Percentiles rank a stretch among this genome's conserved stretches.
Evolutionary conservation across 1,140 invertebrate genomes (phyloP).

Genomic region (Pseudachorutes palmiensis): DNA sequence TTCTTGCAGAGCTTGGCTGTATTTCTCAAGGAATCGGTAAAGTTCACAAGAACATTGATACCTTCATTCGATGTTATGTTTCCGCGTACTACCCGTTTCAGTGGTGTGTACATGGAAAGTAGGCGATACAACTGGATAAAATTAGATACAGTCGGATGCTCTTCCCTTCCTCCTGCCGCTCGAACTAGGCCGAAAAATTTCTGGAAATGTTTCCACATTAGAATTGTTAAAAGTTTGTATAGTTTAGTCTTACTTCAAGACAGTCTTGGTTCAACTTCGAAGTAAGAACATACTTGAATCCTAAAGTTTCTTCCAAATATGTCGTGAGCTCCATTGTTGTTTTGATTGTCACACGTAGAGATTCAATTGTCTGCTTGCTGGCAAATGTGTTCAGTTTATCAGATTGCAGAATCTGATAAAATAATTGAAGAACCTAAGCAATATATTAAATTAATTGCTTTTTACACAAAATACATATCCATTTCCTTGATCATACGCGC

Average conservation of each 20-base stretch:
- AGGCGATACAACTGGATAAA: constrained; percentile 30
- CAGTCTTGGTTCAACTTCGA: background rate
- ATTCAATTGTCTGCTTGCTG: background rate
- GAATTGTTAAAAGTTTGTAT: background rate
- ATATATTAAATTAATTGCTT: too few relatives aligned
- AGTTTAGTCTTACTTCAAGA: background rate
- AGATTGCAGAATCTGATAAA: too few relatives aligned
- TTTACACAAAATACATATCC: too few relatives aligned
- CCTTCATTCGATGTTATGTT: background rate
- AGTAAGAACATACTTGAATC: background rate
- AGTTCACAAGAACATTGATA: background rate
- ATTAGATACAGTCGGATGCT: constrained; percentile 28
- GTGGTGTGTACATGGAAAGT: constrained; percentile 24
- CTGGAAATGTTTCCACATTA: background rate
- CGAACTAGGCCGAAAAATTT: constrained; percentile 26
- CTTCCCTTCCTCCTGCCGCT: constrained; percentile 27
- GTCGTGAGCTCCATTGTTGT: background rate
- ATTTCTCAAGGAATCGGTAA: background rate
- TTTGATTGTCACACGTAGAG: background rate
- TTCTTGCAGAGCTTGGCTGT: background rate
- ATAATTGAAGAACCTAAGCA: too few relatives aligned
- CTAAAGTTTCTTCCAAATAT: background rate
- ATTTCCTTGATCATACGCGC: too few relatives aligned
- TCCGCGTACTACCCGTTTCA: constrained; percentile 2
- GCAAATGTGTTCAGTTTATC: background rate